Base-by-base conservation (phyloP, 2,797 vertebrate genomes). In the Neosilurus mollespiculum region DNA sequence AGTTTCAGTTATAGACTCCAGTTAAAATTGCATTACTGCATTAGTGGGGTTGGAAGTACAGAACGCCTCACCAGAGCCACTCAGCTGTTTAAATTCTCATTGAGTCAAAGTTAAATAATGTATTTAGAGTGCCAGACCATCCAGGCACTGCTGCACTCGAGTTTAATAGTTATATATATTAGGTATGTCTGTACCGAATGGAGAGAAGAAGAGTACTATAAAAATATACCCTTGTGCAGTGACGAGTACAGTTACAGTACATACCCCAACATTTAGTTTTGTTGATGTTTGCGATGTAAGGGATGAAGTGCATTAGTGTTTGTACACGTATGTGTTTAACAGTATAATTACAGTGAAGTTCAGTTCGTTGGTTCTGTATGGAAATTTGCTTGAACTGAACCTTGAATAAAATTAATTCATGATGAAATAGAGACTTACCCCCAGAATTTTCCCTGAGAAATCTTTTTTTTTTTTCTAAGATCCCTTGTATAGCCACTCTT, bases 1-100 rank as follows among this genome's bases (percentile, higher is more conserved):
- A 53, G 37, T 82, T 73, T 73, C 24, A 73, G 80, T 53, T 67
- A 43, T 59, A 69, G 64, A 53, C 8, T 77, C 30, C 73, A 58
- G 64, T 83, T 77, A 67, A 64, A 77, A 83, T 83, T 62, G 34
- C 67, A 82, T 82, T 72, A 73, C 58, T 73, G 80, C 80, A 73
- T 82, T 62, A 62, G 54, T 43, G 1, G 16, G 66, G 54, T 71
- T 18, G 18, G 24, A 73, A 53, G 67, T 20, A 64, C 69, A 72
- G 58, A 53, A n/a, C 59, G 4, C 22, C 70, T 73, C 69, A 72
- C 24, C 59, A 51, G 37, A 73, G 14, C 37, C 69, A 62, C 80
- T 82, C 70, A 15, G 4, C 58, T 82, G 26, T 34, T 73, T 64
- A 62, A 64, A 37, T 62, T 64, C 70, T 54, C 66, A 49, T 49